Percentiles rank a stretch among this genome's conserved stretches.
Evolutionary conservation across 1,140 invertebrate species (phyloP).

Genomic region (Sarcophaga bullata): DNA sequence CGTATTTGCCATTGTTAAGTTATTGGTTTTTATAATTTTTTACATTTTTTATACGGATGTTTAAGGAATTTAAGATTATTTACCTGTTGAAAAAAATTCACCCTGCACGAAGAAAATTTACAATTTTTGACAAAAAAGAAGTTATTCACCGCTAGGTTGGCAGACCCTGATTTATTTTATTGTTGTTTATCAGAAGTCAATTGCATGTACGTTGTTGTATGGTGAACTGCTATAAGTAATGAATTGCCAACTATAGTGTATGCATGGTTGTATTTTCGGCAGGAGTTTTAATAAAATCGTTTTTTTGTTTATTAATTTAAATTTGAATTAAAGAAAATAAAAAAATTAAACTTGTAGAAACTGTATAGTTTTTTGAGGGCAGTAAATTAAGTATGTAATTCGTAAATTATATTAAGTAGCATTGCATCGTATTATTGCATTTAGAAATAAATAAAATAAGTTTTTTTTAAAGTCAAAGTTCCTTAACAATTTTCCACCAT

Average conservation of each 20-base stretch:
- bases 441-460: too few species aligned
- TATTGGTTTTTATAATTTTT: not conserved
- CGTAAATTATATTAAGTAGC: too few species aligned
- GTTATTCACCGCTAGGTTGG: slow-evolving; percentile 28
- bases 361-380: too few species aligned
- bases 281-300: too few species aligned
- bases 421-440: too few species aligned
- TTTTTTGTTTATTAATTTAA: too few species aligned
- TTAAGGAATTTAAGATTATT: slow-evolving; percentile 39
- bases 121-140: slow-evolving; percentile 44
- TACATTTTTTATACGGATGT: slow-evolving; percentile 37
- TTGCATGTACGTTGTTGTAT: not conserved
- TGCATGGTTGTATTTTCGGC: not conserved
- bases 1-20: not conserved
- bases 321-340: too few species aligned
- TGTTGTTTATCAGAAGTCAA: not conserved
- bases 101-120: slow-evolving; percentile 26
- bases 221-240: slow-evolving; percentile 16
- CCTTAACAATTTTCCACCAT: too few species aligned
- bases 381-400: too few species aligned
- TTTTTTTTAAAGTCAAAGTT: too few species aligned
- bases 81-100: slow-evolving; percentile 43
- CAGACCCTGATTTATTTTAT: slow-evolving; percentile 28
- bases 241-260: not conserved
- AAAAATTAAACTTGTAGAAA: too few species aligned